phyloP scores from a whole-genome alignment of 1,140 invertebrate species.

The Zelostemma sp. region DNA sequence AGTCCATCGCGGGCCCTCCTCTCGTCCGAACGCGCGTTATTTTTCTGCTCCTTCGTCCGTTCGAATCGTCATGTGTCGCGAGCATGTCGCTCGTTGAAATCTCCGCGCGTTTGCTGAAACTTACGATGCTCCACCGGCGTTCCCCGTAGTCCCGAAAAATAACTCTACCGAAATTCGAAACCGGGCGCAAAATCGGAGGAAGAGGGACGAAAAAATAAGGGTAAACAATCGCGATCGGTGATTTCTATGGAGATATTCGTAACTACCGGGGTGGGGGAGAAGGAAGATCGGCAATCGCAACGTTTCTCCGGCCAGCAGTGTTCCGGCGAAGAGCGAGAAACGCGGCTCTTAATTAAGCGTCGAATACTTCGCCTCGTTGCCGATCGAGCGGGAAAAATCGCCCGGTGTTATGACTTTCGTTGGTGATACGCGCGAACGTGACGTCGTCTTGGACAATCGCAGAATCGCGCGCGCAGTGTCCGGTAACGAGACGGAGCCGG shows the following conservation, averaged over 20 bases:
- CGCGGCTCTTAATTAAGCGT: too few relatives aligned
- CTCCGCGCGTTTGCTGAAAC: conserved; percentile 14
- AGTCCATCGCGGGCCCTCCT: conserved; percentile 69
- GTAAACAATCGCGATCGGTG: too few relatives aligned
- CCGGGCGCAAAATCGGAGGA: too few relatives aligned
- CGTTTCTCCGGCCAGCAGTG: too few relatives aligned
- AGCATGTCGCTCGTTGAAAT: conserved; percentile 41
- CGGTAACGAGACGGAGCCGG: conserved; percentile 7
- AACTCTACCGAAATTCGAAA: too few relatives aligned
- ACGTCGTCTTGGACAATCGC: conserved; percentile 7
- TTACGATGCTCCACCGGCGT: neutral
- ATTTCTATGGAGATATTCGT: too few relatives aligned
- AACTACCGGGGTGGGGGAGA: too few relatives aligned
- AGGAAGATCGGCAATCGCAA: too few relatives aligned
- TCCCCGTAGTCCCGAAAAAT: too few relatives aligned
- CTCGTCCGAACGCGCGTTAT: conserved; percentile 65
- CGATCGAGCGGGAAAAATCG: neutral
- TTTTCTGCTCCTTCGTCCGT: conserved; percentile 62
- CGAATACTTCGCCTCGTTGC: too few relatives aligned
- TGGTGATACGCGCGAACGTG: conserved; percentile 1
- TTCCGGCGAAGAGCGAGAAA: too few relatives aligned
- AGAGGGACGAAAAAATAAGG: too few relatives aligned
- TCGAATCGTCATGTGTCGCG: conserved; percentile 58
- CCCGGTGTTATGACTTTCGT: neutral
- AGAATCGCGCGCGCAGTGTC: conserved; percentile 9